phyloP scores from a whole-genome alignment of 1,140 invertebrate species.

The Hydropsyche tenuis region DNA sequence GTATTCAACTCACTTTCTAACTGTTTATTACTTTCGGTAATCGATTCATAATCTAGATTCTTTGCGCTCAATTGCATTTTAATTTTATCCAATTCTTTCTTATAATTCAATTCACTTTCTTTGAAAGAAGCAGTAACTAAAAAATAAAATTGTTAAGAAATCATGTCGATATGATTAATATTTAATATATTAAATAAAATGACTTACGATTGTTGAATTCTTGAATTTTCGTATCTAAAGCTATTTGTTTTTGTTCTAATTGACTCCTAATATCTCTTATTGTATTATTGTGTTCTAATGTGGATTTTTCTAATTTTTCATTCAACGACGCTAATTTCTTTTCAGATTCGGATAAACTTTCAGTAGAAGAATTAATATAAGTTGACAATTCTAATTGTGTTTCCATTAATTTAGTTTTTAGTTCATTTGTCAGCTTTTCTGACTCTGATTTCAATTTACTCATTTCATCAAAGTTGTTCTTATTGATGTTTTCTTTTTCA shows the following conservation, averaged over 20 bases:
- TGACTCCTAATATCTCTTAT: slow-evolving; percentile 59
- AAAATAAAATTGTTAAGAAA: slow-evolving; percentile 46
- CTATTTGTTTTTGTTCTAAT: slow-evolving; percentile 59
- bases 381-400: slow-evolving; percentile 60
- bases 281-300: slow-evolving; percentile 59
- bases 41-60: slow-evolving; percentile 61
- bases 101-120: slow-evolving; percentile 60
- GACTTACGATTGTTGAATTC: slow-evolving; percentile 60
- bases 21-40: slow-evolving; percentile 60
- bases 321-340: slow-evolving; percentile 60
- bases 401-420: slow-evolving; percentile 59
- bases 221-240: slow-evolving; percentile 59
- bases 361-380: slow-evolving; percentile 57
- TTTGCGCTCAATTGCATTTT: slow-evolving; percentile 66
- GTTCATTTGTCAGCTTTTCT: slow-evolving; percentile 59
- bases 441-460: slow-evolving; percentile 57
- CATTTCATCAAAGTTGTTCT: slow-evolving; percentile 61
- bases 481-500: slow-evolving; percentile 61
- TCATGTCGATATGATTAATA: not conserved
- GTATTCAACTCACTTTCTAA: slow-evolving; percentile 59
- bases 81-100: slow-evolving; percentile 64
- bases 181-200: slow-evolving; percentile 19
- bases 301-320: slow-evolving; percentile 59
- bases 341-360: slow-evolving; percentile 59
- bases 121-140: slow-evolving; percentile 58